phyloP scores from a whole-genome alignment of 2,797 vertebrate genomes.

The Pogoniulus pusillus region DNA sequence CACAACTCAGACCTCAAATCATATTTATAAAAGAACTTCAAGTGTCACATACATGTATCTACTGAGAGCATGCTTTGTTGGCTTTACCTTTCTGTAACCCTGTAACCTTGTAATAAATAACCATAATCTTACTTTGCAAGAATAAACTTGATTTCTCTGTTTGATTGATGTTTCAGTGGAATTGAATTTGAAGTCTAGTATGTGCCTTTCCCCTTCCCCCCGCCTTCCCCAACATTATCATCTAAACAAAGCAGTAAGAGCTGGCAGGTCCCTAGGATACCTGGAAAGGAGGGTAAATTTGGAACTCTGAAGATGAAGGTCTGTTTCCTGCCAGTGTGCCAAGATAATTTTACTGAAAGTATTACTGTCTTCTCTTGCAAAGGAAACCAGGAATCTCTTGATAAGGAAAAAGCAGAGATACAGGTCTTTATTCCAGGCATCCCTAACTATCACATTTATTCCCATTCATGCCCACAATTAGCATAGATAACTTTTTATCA shows the following conservation, averaged over 20 bases:
- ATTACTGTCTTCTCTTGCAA: not conserved
- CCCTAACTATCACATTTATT: not conserved
- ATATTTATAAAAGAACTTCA: not conserved
- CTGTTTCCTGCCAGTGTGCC: not conserved
- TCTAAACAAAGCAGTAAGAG: not conserved
- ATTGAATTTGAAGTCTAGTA: not conserved
- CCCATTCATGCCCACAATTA: not conserved
- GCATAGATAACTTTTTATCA: not conserved
- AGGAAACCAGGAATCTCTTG: not conserved
- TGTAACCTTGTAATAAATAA: not conserved
- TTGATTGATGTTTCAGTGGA: not conserved
- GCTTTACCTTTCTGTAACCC: not conserved
- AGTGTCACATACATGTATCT: not conserved
- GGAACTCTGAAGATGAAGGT: not conserved
- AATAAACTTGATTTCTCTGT: not conserved
- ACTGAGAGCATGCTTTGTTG: not conserved
- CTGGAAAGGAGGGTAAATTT: not conserved
- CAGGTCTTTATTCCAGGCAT: not conserved
- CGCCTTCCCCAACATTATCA: not conserved
- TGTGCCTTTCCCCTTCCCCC: not conserved
- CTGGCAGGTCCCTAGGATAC: not conserved
- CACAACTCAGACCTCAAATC: conserved; percentile 11
- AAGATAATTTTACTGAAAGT: not conserved
- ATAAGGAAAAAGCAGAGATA: not conserved
- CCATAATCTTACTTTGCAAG: not conserved